Conservation (phyloP, 2,888 invertebrate species). For the Hetaerina titia region DNA sequence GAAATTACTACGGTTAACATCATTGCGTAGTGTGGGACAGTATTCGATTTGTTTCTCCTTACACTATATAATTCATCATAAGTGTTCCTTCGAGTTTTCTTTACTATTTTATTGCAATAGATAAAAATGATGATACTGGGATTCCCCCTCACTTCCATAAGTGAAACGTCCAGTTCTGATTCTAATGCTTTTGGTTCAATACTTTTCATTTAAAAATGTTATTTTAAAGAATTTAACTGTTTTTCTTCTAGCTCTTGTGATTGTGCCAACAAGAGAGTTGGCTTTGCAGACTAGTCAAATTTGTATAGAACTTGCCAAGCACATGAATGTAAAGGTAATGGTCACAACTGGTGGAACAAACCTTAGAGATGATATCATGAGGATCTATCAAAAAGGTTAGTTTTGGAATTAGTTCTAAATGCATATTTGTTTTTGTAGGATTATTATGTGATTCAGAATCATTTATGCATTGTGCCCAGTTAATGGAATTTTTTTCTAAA, state of each 20-base stretch:
- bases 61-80: too few species aligned
- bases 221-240: conserved; percentile 66
- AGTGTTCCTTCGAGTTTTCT: too few species aligned
- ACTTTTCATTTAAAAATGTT: neutral
- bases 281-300: conserved; percentile 99
- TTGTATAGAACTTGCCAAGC: conserved; percentile 98
- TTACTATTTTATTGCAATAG: too few species aligned
- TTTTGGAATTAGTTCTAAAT: neutral
- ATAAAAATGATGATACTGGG: conserved; percentile 10
- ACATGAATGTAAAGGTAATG: conserved; percentile 98
- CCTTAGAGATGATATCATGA: conserved; percentile 98
- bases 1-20: neutral
- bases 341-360: conserved; percentile 99
- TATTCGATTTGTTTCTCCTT: neutral
- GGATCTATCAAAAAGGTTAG: conserved; percentile 97
- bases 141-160: conserved; percentile 67
- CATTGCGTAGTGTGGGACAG: neutral
- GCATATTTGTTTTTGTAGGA: too few species aligned
- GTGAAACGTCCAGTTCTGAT: conserved; percentile 70
- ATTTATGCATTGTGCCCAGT: too few species aligned
- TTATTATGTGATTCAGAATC: too few species aligned
- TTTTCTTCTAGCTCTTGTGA: conserved; percentile 87
- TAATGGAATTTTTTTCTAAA: too few species aligned
- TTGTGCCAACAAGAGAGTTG: conserved; percentile 99
- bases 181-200: neutral